Evolutionary conservation across 2,797 vertebrate genomes (phyloP).

Genomic region (Chaunax sp.): DNA sequence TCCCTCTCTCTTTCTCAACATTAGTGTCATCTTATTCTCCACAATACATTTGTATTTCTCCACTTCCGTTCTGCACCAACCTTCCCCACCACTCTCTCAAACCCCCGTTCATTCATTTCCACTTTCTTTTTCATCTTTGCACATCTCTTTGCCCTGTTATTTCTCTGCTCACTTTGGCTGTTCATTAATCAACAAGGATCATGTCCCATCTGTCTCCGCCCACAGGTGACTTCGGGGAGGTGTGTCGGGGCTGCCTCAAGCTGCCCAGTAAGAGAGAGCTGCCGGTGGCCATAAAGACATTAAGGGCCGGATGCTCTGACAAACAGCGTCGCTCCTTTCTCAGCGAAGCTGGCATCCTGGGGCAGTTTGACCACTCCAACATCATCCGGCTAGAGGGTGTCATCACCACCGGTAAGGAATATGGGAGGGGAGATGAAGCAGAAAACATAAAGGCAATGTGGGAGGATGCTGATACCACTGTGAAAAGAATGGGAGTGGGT

Average conservation of each 20-base stretch:
- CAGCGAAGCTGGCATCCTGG: constrained; percentile 91
- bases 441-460: neutral
- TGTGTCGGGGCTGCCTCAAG: constrained; percentile 91
- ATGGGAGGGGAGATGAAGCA: neutral
- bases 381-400: constrained; percentile 93
- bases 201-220: constrained; percentile 31
- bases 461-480: neutral
- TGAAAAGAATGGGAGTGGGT: neutral
- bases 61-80: constrained; percentile 11
- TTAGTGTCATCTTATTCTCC: constrained; percentile 51
- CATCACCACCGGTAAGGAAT: constrained; percentile 87
- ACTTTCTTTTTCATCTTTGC: constrained; percentile 22
- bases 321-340: constrained; percentile 90
- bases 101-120: neutral
- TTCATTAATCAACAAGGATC: neutral
- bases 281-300: constrained; percentile 90
- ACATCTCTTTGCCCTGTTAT: neutral
- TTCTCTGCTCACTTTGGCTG: neutral
- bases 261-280: constrained; percentile 93
- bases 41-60: constrained; percentile 31
- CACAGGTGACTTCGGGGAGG: constrained; percentile 92
- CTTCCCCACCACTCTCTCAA: neutral
- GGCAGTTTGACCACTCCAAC: constrained; percentile 95
- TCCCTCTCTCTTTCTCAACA: neutral
- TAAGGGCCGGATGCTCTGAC: constrained; percentile 89